Evolutionary conservation across 2,888 invertebrate species (phyloP).

Genomic region (Chrysotoxum bicinctum): DNA sequence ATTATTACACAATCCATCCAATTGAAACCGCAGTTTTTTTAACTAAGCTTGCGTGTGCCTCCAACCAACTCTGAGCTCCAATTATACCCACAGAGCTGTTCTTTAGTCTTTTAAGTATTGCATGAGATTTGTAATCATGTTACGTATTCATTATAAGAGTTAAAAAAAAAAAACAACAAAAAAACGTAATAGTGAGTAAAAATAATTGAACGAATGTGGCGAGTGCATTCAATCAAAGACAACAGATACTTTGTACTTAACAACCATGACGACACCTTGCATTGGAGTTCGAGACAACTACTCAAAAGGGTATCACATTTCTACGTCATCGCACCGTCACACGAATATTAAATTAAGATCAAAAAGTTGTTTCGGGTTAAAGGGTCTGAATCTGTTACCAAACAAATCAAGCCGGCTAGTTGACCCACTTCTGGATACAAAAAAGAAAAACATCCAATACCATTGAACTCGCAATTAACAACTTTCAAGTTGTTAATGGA

Average conservation of each 20-base stretch:
- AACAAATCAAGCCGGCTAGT: slow-evolving; percentile 13
- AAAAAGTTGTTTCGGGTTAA: slow-evolving; percentile 15
- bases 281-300: background rate
- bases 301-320: background rate
- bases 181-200: background rate
- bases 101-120: slow-evolving; percentile 30
- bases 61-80: slow-evolving; percentile 21
- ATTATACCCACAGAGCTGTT: slow-evolving; percentile 37
- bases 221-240: slow-evolving; percentile 14
- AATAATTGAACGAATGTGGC: slow-evolving; percentile 1
- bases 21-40: background rate
- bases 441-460: background rate
- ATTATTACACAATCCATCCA: slow-evolving; percentile 38
- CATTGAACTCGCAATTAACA: slow-evolving; percentile 61
- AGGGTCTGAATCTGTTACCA: background rate
- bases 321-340: background rate
- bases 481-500: slow-evolving; percentile 56
- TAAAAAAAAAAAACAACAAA: background rate
- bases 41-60: slow-evolving; percentile 30
- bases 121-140: slow-evolving; percentile 34
- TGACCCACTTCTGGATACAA: slow-evolving; percentile 42
- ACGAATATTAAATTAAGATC: background rate
- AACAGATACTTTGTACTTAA: slow-evolving; percentile 1
- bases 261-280: slow-evolving; percentile 17
- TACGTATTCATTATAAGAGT: slow-evolving; percentile 13